A percentile compares a stretch with the other conserved stretches of the same genome.
Evolutionary conservation across 1,140 invertebrate genomes (phyloP).

Genomic region (Leptinotarsa texana): DNA sequence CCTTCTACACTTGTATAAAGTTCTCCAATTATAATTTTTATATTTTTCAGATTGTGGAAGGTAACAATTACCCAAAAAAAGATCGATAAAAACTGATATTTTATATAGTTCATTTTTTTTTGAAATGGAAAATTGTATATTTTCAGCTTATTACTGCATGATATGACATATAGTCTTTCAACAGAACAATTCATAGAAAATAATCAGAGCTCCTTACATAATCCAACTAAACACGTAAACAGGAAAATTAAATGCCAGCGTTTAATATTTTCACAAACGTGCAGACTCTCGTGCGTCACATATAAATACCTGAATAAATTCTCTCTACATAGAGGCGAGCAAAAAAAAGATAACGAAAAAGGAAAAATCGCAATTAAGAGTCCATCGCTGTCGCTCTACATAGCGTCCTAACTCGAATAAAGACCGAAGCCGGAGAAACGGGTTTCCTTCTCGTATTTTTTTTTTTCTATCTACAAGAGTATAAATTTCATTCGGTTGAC

Average conservation of each 20-base stretch:
- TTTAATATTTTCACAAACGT: conserved; percentile 3
- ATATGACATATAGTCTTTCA: no score
- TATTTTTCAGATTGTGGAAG: no score
- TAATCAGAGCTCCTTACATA: background rate
- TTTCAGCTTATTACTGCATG: no score
- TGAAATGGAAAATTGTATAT: no score
- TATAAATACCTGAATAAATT: conserved; percentile 1
- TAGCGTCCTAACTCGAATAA: background rate
- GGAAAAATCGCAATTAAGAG: conserved; percentile 3
- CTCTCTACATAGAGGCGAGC: background rate
- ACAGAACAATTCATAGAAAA: no score
- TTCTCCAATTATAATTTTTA: no score
- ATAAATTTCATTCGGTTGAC: background rate
- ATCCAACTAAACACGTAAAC: background rate
- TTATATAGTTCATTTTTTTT: no score
- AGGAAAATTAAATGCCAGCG: background rate
- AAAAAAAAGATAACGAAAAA: background rate
- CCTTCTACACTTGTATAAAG: no score
- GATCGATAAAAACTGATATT: no score
- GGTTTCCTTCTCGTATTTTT: background rate
- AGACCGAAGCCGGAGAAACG: background rate
- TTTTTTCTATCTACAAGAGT: background rate
- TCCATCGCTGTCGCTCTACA: conserved; percentile 1
- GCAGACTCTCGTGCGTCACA: background rate
- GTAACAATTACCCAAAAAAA: no score